These are phyloP conservation scores for Calephelis perditalis DNA, from an alignment of 2,888 invertebrate genomes.

Conservation along the genomic window DNA sequence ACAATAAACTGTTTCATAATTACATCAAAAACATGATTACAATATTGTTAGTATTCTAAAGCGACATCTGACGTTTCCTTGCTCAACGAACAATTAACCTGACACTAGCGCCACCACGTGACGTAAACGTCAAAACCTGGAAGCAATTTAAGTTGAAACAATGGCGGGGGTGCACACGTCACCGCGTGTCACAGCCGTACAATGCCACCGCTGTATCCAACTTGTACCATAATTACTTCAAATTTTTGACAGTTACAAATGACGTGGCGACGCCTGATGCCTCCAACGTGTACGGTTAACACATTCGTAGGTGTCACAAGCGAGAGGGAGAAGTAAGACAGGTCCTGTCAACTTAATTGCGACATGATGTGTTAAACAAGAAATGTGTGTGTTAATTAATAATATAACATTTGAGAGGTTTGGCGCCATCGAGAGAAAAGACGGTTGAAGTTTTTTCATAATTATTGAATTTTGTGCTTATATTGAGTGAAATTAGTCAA, in stretches of 20 bases:
- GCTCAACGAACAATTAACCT: too few species aligned
- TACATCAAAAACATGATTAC: too few species aligned
- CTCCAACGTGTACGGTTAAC: slow-evolving; percentile 10
- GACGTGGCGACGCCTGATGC: slow-evolving; percentile 25
- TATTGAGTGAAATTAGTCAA: too few species aligned
- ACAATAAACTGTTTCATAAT: too few species aligned
- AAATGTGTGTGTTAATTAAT: too few species aligned
- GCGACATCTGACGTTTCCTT: neutral
- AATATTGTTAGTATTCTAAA: too few species aligned
- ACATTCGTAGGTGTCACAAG: slow-evolving; percentile 14
- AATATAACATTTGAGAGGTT: too few species aligned
- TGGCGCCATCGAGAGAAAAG: too few species aligned
- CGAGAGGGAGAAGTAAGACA: slow-evolving; percentile 7
- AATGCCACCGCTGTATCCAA: slow-evolving; percentile 22
- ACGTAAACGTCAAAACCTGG: slow-evolving; percentile 33
- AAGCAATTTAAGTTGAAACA: slow-evolving; percentile 61
- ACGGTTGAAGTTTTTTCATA: too few species aligned
- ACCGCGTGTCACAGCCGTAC: slow-evolving; percentile 28
- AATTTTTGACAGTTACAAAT: slow-evolving; percentile 34
- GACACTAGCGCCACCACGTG: neutral
- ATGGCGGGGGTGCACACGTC: slow-evolving; percentile 37
- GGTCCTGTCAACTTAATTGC: neutral
- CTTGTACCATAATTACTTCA: slow-evolving; percentile 21
- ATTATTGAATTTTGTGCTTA: too few species aligned
- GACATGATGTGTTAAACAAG: neutral